A percentile compares a stretch with the other conserved stretches of the same genome.
Conservation (phyloP, 2,113 vertebrate species). For the Pontoporia blainvillei region DNA sequence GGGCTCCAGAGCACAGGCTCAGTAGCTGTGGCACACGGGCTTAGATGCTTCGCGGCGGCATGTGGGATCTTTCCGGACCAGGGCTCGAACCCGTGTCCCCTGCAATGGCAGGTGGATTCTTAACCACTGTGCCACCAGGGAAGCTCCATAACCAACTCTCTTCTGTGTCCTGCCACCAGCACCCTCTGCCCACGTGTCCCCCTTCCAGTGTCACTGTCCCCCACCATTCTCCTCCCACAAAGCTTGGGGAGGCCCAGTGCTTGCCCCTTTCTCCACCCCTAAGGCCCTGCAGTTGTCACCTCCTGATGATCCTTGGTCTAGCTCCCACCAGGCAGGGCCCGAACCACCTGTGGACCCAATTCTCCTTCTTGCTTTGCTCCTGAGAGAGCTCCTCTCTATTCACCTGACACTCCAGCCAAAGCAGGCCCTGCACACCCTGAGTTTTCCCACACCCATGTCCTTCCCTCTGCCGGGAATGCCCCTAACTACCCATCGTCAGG, state of each 20-base stretch:
- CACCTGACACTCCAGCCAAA: background rate
- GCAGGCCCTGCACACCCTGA: background rate
- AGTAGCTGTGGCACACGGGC: no score
- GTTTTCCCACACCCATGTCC: background rate
- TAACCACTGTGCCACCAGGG: no score
- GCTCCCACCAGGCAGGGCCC: background rate
- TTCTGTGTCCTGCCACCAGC: background rate
- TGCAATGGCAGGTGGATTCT: no score
- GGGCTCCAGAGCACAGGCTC: no score
- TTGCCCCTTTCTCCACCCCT: background rate
- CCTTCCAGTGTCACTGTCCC: background rate
- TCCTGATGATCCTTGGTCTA: background rate
- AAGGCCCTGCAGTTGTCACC: background rate
- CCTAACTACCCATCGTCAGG: background rate
- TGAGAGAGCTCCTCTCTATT: background rate
- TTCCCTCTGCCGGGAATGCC: background rate
- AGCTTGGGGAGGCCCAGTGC: background rate
- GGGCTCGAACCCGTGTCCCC: no score
- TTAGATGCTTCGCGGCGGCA: accelerated
- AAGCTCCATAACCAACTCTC: background rate
- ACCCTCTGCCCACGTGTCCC: background rate
- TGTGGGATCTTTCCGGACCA: no score
- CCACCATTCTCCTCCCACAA: background rate
- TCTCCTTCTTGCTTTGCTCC: background rate
- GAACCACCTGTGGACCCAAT: background rate